These are phyloP conservation scores for Globodera rostochiensis DNA, from an alignment of 1,140 invertebrate genomes.

Conservation along the genomic window DNA sequence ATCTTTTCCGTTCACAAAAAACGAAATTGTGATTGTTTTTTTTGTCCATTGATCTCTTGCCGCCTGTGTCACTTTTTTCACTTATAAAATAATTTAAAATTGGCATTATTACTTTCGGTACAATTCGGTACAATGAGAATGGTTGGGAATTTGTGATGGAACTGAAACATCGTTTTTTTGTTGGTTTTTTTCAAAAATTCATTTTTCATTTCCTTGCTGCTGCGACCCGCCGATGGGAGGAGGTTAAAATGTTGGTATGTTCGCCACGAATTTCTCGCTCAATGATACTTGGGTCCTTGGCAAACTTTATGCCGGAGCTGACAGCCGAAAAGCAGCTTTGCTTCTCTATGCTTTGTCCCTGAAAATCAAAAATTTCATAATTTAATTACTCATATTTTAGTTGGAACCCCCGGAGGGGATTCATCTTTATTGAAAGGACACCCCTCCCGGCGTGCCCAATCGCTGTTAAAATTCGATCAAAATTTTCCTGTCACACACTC, in stretches of 20 bases:
- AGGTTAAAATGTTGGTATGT: not conserved
- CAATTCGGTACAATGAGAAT: too few relatives aligned
- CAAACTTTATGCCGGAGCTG: slow-evolving; percentile 47
- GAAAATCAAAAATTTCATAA: slow-evolving; percentile 21
- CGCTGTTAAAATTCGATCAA: too few relatives aligned
- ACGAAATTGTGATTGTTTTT: too few relatives aligned
- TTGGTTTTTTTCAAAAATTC: not conserved
- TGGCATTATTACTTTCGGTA: too few relatives aligned
- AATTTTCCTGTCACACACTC: too few relatives aligned
- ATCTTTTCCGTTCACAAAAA: too few relatives aligned
- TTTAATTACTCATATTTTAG: not conserved
- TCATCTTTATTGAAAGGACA: not conserved
- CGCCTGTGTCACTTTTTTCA: too few relatives aligned
- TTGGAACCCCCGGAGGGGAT: not conserved
- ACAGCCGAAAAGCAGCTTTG: slow-evolving; percentile 48
- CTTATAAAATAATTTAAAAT: too few relatives aligned
- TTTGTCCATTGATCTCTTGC: too few relatives aligned
- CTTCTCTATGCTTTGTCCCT: slow-evolving; percentile 39
- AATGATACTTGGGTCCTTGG: slow-evolving; percentile 45
- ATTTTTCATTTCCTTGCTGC: not conserved
- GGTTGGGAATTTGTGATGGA: too few relatives aligned
- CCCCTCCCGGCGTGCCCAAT: too few relatives aligned
- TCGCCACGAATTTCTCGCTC: slow-evolving; percentile 42
- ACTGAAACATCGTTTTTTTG: not conserved
- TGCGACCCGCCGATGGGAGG: not conserved